Base-by-base conservation (phyloP, 2,888 invertebrate species). In the Eupithecia subumbrata region DNA sequence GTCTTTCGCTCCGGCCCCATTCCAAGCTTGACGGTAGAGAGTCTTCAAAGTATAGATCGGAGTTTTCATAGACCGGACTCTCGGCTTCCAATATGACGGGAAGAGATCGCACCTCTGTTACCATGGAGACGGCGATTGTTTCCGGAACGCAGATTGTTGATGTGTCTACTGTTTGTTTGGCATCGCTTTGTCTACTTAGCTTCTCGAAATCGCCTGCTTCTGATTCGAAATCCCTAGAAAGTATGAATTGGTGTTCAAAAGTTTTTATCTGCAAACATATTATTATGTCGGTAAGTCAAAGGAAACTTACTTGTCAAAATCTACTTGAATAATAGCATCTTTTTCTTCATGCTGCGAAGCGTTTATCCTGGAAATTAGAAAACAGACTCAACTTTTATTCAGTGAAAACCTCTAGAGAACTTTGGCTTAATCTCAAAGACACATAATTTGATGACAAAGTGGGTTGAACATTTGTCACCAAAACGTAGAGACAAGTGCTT, bases 1-100 rank as follows among this genome's bases (percentile, higher is more conserved):
- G 89, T 88, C 91, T 85, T 80, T 87, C 89, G 81, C 88, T 89
- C 90, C 95, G 95, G 92, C 96, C 96, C 94, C 96, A 96, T 86
- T 96, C 97, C 92, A 97, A 96, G 90, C 97, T 98, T 87, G 97
- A 97, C 77, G 98, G 97, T 93, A 98, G 96, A 80, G 98, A 98
- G 92, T 98, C 98, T 88, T 98, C 98, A 92, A 98, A 97, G 95
- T 97, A 98, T 96, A 97, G 97, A 90, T 98, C 97, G 70, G 97
- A 97, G 88, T 96, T 96, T 86, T 96, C 96, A 80, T 90, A 81
- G 45, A 76, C 78, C 70, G 84, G 82, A 79, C 83, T 85, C 79
- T 84, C 85, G 74, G 81, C 84, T 81, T 91, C 92, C 86, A 80
- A 80, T 84, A 91, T 87, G 85, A 88, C 85, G 78, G 90, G 85